A percentile compares a stretch with the other conserved stretches of the same genome.
These are phyloP conservation scores for Sebastes jordani DNA, from an alignment of 2,797 vertebrate genomes.

Conservation along the genomic window DNA sequence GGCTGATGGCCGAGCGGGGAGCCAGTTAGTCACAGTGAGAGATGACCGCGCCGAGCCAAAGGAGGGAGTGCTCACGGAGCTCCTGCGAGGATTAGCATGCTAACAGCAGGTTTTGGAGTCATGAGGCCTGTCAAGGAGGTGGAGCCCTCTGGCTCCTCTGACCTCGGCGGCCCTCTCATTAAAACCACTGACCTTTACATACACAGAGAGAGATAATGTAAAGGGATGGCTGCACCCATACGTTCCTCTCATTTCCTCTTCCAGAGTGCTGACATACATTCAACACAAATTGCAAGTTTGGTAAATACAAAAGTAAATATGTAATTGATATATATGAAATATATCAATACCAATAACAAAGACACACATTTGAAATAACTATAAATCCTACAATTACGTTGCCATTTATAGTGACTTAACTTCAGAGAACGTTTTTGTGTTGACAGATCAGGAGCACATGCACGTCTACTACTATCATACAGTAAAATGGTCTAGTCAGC, in stretches of 20 bases:
- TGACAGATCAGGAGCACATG: not conserved
- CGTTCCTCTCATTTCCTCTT: slow-evolving; percentile 41
- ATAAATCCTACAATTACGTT: not conserved
- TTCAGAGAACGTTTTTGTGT: not conserved
- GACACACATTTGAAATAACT: not conserved
- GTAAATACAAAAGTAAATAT: not conserved
- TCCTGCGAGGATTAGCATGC: slow-evolving; percentile 69
- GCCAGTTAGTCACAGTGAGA: slow-evolving; percentile 79
- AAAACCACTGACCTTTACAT: slow-evolving; percentile 75
- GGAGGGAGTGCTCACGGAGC: slow-evolving; percentile 41
- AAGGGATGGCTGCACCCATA: slow-evolving; percentile 15
- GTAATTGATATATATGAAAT: not conserved
- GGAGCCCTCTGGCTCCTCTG: slow-evolving; percentile 59
- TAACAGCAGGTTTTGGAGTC: slow-evolving; percentile 62
- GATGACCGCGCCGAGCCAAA: slow-evolving; percentile 58
- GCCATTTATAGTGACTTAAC: not conserved
- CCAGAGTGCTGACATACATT: not conserved
- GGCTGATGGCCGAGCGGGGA: slow-evolving; percentile 66
- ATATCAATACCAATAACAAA: no score
- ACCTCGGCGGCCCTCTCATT: slow-evolving; percentile 70
- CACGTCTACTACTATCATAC: not conserved
- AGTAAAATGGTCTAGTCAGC: slow-evolving; percentile 29
- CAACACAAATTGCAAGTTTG: not conserved
- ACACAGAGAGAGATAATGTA: slow-evolving; percentile 24
- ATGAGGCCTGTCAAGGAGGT: slow-evolving; percentile 54